phyloP scores from a whole-genome alignment of 1,140 invertebrate species.

The Achroia grisella region DNA sequence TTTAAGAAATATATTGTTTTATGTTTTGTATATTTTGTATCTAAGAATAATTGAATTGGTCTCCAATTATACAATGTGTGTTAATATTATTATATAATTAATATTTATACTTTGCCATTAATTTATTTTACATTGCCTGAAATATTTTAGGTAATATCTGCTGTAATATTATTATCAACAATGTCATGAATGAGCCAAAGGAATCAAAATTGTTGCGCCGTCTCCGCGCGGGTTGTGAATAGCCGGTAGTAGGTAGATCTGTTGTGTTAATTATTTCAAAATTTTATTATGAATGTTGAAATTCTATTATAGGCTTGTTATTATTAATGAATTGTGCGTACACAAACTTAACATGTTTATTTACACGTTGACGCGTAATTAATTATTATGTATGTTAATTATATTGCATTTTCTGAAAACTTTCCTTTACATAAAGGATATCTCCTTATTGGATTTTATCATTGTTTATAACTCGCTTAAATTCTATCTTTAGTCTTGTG shows the following conservation, averaged over 20 bases:
- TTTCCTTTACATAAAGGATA: not conserved
- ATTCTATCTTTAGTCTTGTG: too few relatives aligned
- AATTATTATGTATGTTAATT: not conserved
- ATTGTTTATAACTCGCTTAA: too few relatives aligned
- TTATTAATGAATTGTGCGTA: conserved; percentile 11
- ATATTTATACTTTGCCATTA: not conserved
- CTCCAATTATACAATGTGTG: conserved; percentile 16
- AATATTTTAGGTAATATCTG: not conserved
- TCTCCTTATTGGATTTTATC: too few relatives aligned
- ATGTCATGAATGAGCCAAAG: conserved; percentile 44
- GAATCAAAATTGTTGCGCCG: conserved; percentile 43
- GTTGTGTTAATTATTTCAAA: conserved; percentile 59
- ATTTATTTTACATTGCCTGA: not conserved
- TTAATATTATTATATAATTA: conserved; percentile 6
- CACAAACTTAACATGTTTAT: conserved; percentile 1
- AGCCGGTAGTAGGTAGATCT: conserved; percentile 36
- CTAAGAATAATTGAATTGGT: conserved; percentile 15
- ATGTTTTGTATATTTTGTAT: conserved; percentile 18
- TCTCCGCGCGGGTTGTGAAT: conserved; percentile 44
- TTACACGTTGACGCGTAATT: not conserved
- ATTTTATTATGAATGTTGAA: conserved; percentile 59
- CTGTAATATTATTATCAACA: not conserved
- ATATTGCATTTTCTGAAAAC: not conserved
- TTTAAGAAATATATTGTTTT: not conserved
- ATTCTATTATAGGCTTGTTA: conserved; percentile 45